Conservation (phyloP, 2,797 vertebrate genomes). For the Capromys pilorides region DNA sequence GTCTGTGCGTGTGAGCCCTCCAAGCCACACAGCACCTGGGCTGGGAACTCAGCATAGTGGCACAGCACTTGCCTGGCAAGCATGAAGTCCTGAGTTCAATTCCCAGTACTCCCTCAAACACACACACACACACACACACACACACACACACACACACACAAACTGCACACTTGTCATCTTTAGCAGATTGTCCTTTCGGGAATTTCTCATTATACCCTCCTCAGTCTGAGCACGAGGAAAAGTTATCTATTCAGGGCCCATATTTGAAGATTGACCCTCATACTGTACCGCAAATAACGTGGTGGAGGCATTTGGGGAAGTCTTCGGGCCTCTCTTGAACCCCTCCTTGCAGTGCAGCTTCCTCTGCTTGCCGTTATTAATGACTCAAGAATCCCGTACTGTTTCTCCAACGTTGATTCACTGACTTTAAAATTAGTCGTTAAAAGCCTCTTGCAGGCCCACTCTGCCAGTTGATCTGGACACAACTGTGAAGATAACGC, state of each 20-base stretch:
- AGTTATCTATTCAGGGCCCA: too few species aligned
- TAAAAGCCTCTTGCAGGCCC: not conserved
- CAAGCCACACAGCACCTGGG: not conserved
- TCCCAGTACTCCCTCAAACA: too few species aligned
- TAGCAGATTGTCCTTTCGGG: not conserved
- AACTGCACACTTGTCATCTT: not conserved
- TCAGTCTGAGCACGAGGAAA: not conserved
- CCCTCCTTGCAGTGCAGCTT: not conserved
- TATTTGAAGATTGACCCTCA: not conserved
- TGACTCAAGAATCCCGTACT: not conserved
- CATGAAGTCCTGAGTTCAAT: too few species aligned
- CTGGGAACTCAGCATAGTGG: too few species aligned
- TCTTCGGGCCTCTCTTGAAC: not conserved
- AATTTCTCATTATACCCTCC: not conserved
- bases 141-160: not conserved
- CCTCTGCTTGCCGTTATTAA: not conserved
- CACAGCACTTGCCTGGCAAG: too few species aligned
- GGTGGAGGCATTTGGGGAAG: not conserved
- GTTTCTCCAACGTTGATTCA: not conserved
- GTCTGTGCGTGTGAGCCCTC: not conserved
- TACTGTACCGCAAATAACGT: not conserved
- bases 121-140: too few species aligned
- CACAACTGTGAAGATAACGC: not conserved
- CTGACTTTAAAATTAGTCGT: not conserved
- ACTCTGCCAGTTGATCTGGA: not conserved